These are phyloP conservation scores for Chauna torquata DNA, from an alignment of 2,113 vertebrate genomes.

Conservation along the genomic window DNA sequence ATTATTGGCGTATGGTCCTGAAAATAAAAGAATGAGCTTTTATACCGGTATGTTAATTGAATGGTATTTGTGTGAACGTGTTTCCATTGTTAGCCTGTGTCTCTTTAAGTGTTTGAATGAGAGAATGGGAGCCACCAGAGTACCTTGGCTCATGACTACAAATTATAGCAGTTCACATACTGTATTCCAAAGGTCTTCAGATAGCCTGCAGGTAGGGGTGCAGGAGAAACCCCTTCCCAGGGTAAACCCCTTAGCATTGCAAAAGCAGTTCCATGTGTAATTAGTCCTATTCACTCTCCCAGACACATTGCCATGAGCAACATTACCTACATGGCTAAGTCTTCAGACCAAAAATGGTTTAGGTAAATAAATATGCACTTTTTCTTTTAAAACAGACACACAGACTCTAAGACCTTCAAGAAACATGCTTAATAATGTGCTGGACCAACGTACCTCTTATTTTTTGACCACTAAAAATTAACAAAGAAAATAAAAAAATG, in stretches of 20 bases:
- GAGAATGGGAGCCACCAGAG: neutral
- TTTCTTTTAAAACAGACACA: neutral
- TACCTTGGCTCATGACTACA: neutral
- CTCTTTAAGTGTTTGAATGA: neutral
- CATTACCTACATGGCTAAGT: fast-evolving
- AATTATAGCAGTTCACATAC: neutral
- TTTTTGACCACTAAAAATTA: neutral
- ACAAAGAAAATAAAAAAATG: neutral
- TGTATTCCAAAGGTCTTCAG: neutral
- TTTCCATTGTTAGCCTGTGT: neutral
- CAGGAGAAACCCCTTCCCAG: neutral
- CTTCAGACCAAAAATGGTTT: neutral
- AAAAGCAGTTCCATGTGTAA: neutral
- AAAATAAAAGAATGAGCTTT: neutral
- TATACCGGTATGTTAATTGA: neutral
- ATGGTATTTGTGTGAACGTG: neutral
- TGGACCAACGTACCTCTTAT: neutral
- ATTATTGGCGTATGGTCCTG: neutral
- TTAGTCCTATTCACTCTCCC: neutral
- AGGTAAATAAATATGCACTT: neutral
- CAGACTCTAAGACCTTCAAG: neutral
- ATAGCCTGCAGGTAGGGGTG: neutral
- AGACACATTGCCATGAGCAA: neutral
- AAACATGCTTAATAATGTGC: neutral
- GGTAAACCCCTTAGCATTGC: neutral